These are phyloP conservation scores for Myiotriccus ornatus DNA, from an alignment of 2,797 vertebrate genomes.

Conservation along the genomic window DNA sequence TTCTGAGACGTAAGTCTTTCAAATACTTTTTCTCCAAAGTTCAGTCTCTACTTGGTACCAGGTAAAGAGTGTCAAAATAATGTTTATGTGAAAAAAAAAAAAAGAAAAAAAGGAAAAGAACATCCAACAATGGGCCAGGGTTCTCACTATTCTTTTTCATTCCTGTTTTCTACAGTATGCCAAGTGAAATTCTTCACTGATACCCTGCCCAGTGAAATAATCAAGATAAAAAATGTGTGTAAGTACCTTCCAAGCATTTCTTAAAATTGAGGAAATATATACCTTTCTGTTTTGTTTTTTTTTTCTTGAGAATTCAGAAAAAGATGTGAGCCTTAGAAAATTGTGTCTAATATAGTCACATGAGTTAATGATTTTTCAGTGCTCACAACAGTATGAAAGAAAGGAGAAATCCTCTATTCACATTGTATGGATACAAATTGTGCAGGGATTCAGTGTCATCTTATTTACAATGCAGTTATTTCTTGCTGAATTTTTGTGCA, in stretches of 20 bases:
- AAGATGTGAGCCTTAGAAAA: neutral
- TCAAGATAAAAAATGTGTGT: neutral
- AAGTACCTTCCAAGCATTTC: neutral
- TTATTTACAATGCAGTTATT: neutral
- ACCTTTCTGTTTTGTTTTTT: neutral
- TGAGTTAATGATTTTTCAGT: neutral
- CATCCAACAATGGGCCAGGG: fast-evolving
- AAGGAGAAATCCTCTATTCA: neutral
- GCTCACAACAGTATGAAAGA: neutral
- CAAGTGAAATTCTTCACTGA: neutral
- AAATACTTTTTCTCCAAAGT: neutral
- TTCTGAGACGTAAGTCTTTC: neutral
- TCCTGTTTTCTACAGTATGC: neutral
- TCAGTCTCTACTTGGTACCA: neutral
- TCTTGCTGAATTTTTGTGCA: neutral
- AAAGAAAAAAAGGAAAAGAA: neutral
- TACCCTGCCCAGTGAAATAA: neutral
- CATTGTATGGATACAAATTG: neutral
- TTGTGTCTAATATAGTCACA: neutral
- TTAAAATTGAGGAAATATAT: neutral
- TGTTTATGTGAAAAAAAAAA: neutral
- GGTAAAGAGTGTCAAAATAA: neutral
- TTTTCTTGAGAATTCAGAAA: neutral
- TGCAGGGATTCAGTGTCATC: neutral
- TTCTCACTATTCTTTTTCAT: neutral